Base-by-base conservation (phyloP, 2,113 vertebrate species). In the Serilophus lunatus region DNA sequence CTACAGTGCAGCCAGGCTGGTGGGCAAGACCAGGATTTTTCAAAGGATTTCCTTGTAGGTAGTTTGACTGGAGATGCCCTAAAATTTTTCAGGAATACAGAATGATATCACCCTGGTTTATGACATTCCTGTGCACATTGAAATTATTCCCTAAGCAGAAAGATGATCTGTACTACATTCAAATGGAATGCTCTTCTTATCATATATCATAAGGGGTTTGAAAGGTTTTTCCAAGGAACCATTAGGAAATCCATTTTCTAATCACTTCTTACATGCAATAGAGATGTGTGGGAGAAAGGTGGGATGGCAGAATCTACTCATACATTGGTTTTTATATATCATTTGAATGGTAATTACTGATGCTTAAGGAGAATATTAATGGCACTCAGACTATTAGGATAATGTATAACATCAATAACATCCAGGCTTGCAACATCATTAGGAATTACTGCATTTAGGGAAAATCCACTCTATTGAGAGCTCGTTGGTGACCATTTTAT, bases 311-410 rank as follows among this genome's bases (percentile, higher is more conserved):
- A 76, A 66, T 64, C 3, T 25, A 50, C 26, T 88, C 19, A 54
- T 28, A 33, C 40, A 12, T 13, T 70, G 22, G 3, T 76, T 86
- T 72, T 75, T 57, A 85, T 88, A 54, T 84, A 69, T 86, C 0
- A 93, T 60, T 90, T 49, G n/a, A 91, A 74, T 12, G 53, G 10
- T 33, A 94, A 90, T 89, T 89, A 40, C 28, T 31, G 40, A 38
- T 57, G 31, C 8, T 91, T 86, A 90, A 68, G 5, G 25, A 33
- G 40, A 59, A 35, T 94, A 79, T 65, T 86, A 83, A 82, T 75
- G 44, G 1, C 9, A 54, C 51, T 76, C 44, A 83, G 35, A 63
- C 16, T 29, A 70, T 93, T 86, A 87, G 15, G 44, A 61, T 90
- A 94, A 90, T 74, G 33, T 13, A 60, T 54, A 85, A 90, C 24